These are phyloP conservation scores for Nasonia oneida DNA, from an alignment of 2,888 invertebrate species.

Conservation along the genomic window DNA sequence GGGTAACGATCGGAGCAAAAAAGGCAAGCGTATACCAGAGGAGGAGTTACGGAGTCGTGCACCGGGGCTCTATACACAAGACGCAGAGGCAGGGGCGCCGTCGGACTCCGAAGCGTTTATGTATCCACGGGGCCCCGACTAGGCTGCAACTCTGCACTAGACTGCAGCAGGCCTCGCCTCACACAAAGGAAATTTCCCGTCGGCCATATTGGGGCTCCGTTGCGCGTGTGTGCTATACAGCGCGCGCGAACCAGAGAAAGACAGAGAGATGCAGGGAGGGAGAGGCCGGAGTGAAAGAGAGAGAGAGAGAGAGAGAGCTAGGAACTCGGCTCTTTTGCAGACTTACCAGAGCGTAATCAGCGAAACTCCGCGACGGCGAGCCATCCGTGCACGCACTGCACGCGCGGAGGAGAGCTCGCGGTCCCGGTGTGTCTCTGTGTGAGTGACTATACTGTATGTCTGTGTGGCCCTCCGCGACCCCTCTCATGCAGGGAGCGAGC, in stretches of 20 bases:
- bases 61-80: background rate
- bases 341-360: slow-evolving; percentile 60
- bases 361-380: slow-evolving; percentile 57
- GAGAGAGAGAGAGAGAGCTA: background rate
- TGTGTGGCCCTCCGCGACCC: background rate
- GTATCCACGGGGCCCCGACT: background rate
- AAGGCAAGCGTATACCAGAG: background rate
- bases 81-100: background rate
- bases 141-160: background rate
- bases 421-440: background rate
- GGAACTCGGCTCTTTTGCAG: slow-evolving; percentile 23
- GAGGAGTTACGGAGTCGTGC: background rate
- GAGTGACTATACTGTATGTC: background rate
- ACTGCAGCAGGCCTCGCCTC: background rate
- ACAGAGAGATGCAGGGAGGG: background rate
- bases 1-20: background rate
- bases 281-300: background rate
- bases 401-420: slow-evolving; percentile 10
- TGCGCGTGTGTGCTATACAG: slow-evolving; percentile 30
- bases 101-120: background rate
- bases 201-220: slow-evolving; percentile 61
- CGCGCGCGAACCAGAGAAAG: slow-evolving; percentile 36
- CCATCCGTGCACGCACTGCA: slow-evolving; percentile 47
- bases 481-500: background rate
- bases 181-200: slow-evolving; percentile 61